Evolutionary conservation across 2,797 vertebrate genomes (phyloP), one percentile per base, ranked within the genome.

Genomic region (Lutjanus campechanus): DNA sequence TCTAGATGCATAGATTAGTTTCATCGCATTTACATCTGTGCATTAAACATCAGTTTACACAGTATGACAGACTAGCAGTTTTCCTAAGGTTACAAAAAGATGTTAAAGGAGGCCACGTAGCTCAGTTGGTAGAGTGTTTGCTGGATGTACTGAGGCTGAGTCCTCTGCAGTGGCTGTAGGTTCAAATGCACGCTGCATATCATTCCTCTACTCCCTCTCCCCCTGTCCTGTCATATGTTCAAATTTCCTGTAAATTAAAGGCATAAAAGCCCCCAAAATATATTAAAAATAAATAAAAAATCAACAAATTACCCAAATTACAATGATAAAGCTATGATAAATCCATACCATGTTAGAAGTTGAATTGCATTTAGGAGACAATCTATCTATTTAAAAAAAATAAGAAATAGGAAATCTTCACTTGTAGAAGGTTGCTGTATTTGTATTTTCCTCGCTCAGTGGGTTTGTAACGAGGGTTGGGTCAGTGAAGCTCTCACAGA

Each of bases 401-500:
- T 25, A 25, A 25, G 25, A 25, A 25, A 25, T 25, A 25, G 46
- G 36, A 67, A 11, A 53, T 43, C 29, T n/a, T n/a, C 0, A 0
- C 4, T 11, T 56, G 36, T 44, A 6, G 1, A 12, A n/a, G 58
- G 17, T 20, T 12, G 8, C 8, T 50, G 3, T 36, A 36, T 36
- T 36, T 36, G n/a, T 19, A 1, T 43, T 16, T 8, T 54, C 63
- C 44, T 22, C 10, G 12, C 22, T 60, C 51, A 19, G 4, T 10
- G 0, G 22, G 16, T 51, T 7, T n/a, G 19, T 29, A 17, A 36
- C 20, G 29, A 11, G 56, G 58, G 64, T 25, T 82, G 76, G 76
- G 55, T 78, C 77, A 59, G 29, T 6, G 22, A 76, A 10, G 43
- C 12, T 61, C 16, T 1, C 59, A 51, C 16, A 10, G 22, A 74